A percentile compares a stretch with the other conserved stretches of the same genome.
These are phyloP conservation scores for Dynastes hyllus DNA, from an alignment of 2,888 invertebrate species.

Conservation along the genomic window DNA sequence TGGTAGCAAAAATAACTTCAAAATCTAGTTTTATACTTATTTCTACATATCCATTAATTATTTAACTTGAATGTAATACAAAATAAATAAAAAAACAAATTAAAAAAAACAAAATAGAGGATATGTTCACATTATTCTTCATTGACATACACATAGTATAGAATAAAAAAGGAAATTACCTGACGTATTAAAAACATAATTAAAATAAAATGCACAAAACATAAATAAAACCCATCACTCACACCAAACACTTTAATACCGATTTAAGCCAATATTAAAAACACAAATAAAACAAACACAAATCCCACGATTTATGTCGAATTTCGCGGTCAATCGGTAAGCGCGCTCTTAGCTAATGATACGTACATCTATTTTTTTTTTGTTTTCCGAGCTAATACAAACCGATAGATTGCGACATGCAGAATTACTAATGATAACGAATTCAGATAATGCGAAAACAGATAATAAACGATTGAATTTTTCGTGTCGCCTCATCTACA, in stretches of 20 bases:
- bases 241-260: conserved; percentile 6
- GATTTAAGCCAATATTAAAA: background rate
- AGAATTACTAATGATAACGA: conserved; percentile 9
- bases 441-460: conserved; percentile 8
- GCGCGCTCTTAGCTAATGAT: background rate
- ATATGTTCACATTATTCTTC: no score
- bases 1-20: no score
- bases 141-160: background rate
- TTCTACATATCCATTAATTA: no score
- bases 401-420: conserved; percentile 5
- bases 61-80: no score
- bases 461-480: conserved; percentile 27
- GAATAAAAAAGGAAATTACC: background rate
- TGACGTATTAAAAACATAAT: conserved; percentile 18
- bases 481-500: background rate
- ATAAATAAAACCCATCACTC: background rate
- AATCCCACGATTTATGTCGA: conserved; percentile 1
- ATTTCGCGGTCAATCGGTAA: background rate
- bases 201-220: conserved; percentile 1
- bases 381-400: conserved; percentile 4
- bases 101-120: no score
- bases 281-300: background rate
- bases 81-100: no score
- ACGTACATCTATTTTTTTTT: background rate
- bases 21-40: no score